Conservation (phyloP, 2,113 vertebrate species). For the Lonchura striata region DNA sequence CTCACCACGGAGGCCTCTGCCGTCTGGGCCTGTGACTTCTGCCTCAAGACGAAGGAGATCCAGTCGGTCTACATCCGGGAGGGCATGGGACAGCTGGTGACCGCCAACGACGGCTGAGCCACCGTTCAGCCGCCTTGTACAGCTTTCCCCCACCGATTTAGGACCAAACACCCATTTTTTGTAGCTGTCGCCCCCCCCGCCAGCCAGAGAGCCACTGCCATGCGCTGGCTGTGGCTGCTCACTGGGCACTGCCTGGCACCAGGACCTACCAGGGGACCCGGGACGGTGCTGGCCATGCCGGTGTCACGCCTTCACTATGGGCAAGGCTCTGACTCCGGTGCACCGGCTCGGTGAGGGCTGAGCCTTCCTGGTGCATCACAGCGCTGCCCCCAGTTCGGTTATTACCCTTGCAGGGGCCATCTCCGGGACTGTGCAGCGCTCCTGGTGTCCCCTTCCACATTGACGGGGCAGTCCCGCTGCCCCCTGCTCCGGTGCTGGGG, state of each 20-base stretch:
- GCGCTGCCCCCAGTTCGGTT: background rate
- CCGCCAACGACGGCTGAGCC: conserved; percentile 89
- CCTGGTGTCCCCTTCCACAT: background rate
- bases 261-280: fast-evolving
- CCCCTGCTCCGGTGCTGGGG: background rate
- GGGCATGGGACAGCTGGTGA: conserved; percentile 93
- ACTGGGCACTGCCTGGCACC: background rate
- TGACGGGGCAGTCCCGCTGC: background rate
- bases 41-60: conserved; percentile 99
- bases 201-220: background rate
- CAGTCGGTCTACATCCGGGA: conserved; percentile 95
- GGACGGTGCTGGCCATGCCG: fast-evolving
- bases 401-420: background rate
- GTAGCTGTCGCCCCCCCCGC: background rate
- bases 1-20: conserved; percentile 93
- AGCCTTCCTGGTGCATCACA: background rate
- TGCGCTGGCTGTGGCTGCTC: background rate
- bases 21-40: conserved; percentile 97
- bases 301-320: background rate
- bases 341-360: background rate
- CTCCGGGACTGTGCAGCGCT: background rate
- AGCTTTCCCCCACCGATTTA: background rate
- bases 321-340: background rate
- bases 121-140: fast-evolving
- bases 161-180: conserved; percentile 61